Evolutionary conservation across 2,888 invertebrate species (phyloP).

Genomic region (Taphrorychus bicolor): DNA sequence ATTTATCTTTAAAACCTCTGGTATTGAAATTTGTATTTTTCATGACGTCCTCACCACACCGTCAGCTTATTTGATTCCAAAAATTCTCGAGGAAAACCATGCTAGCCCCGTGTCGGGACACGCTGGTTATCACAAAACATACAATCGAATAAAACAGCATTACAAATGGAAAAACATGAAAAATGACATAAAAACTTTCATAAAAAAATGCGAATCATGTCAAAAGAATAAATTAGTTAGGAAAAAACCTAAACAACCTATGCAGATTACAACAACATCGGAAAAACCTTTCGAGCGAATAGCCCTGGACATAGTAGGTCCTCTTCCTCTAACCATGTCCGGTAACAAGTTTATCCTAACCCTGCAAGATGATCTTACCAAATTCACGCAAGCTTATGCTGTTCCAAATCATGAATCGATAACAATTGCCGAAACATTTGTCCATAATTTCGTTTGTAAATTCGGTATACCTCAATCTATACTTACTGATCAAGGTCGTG

Average conservation of each 20-base stretch:
- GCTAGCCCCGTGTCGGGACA: neutral
- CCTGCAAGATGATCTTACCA: constrained; percentile 52
- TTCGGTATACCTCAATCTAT: constrained; percentile 40
- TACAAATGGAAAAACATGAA: constrained; percentile 51
- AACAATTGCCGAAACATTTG: constrained; percentile 49
- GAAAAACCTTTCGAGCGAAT: constrained; percentile 47
- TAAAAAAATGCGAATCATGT: constrained; percentile 40
- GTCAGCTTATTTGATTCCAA: neutral
- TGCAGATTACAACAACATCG: constrained; percentile 52
- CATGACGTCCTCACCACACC: neutral
- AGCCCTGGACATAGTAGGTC: constrained; percentile 49
- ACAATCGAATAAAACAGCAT: constrained; percentile 9
- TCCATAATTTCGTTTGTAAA: constrained; percentile 45
- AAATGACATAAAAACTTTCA: constrained; percentile 46
- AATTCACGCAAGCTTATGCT: constrained; percentile 50
- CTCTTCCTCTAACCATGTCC: constrained; percentile 46
- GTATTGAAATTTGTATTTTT: neutral
- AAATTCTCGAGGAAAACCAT: neutral
- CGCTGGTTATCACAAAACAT: neutral
- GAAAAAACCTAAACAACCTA: constrained; percentile 43
- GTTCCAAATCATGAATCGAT: constrained; percentile 47
- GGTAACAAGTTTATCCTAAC: constrained; percentile 48
- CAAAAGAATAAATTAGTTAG: constrained; percentile 46
- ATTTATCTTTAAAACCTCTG: neutral
- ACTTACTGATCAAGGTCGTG: constrained; percentile 41